Conservation (phyloP, 2,113 vertebrate genomes). For the Dicrurus megarhynchus region DNA sequence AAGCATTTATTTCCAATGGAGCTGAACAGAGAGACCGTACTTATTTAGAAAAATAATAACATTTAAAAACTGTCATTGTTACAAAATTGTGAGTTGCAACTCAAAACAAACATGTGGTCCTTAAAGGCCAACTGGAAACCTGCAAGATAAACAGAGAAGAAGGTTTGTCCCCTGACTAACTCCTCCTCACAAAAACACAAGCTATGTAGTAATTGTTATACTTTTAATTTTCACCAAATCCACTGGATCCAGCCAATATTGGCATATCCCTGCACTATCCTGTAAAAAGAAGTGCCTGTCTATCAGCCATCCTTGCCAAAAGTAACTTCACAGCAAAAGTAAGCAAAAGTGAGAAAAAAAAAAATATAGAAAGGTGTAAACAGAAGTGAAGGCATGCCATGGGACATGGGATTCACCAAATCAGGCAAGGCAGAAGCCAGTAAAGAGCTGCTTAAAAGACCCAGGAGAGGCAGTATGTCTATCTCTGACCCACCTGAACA, state of each 20-base stretch:
- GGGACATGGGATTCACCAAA: background rate
- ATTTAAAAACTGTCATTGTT: background rate
- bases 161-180: background rate
- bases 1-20: background rate
- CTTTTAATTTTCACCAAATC: background rate
- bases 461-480: fast-evolving
- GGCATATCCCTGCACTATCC: background rate
- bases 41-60: background rate
- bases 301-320: background rate
- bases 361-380: background rate
- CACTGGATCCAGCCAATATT: background rate
- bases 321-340: background rate
- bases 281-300: background rate
- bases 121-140: background rate
- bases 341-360: background rate
- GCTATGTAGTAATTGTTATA: background rate
- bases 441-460: background rate
- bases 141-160: background rate
- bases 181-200: background rate
- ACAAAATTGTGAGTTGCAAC: background rate
- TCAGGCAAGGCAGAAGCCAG: background rate
- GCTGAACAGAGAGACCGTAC: background rate
- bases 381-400: background rate
- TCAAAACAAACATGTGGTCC: background rate
- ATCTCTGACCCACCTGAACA: background rate